Conservation (phyloP, 2,113 vertebrate species). For the Setophaga kirtlandii region DNA sequence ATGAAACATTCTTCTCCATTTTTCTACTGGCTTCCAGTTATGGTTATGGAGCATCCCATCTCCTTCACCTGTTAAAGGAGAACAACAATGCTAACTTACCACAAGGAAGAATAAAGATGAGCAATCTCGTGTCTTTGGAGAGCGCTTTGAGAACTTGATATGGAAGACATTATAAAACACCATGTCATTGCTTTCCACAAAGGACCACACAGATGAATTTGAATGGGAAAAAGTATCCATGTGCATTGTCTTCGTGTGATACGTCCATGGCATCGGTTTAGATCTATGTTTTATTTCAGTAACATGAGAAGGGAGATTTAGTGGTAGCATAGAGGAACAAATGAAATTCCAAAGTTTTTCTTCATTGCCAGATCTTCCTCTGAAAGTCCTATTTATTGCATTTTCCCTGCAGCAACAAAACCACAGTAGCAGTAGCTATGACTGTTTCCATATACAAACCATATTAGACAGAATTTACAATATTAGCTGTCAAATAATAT, state of each 20-base stretch:
- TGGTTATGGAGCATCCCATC: background rate
- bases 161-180: background rate
- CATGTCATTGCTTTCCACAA: background rate
- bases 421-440: slow-evolving; percentile 34
- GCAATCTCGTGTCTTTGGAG: background rate
- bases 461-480: slow-evolving; percentile 41
- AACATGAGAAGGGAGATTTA: background rate
- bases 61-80: background rate
- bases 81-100: background rate
- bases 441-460: slow-evolving; percentile 37
- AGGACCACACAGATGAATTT: background rate
- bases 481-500: slow-evolving; percentile 55
- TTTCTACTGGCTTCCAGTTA: background rate
- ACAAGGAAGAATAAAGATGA: background rate
- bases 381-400: slow-evolving; percentile 34
- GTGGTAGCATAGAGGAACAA: background rate
- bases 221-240: background rate
- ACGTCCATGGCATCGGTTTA: background rate
- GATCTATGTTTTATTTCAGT: background rate
- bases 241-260: background rate
- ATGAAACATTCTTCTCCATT: background rate
- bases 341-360: slow-evolving; percentile 22
- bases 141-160: background rate
- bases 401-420: slow-evolving; percentile 50
- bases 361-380: background rate